A percentile compares a stretch with the other conserved stretches of the same genome.
phyloP scores from a whole-genome alignment of 2,113 vertebrate species.

The Eubucco bourcierii region DNA sequence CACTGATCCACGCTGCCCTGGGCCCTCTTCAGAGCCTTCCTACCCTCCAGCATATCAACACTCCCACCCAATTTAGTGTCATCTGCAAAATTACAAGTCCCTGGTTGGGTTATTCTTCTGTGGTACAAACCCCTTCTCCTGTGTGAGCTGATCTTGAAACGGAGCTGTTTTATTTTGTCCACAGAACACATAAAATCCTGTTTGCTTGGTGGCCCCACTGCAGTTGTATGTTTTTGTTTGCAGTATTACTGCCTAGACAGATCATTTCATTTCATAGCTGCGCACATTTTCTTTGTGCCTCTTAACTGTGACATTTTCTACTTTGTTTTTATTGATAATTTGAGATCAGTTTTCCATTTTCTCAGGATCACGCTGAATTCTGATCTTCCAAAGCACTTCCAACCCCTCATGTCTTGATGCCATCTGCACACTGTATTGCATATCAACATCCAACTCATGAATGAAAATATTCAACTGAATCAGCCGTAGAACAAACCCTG shows the following conservation, averaged over 20 bases:
- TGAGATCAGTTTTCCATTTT: constrained; percentile 1
- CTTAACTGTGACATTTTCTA: not conserved
- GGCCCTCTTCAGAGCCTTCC: no score
- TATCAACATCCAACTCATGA: not conserved
- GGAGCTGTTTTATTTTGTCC: not conserved
- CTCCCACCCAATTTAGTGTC: no score
- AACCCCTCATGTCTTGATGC: not conserved
- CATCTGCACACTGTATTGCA: not conserved
- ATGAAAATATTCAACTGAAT: not conserved
- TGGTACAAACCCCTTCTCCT: not conserved
- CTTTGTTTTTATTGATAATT: not conserved
- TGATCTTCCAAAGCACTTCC: not conserved
- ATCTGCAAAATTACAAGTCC: no score
- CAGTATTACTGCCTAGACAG: not conserved
- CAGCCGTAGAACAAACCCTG: not conserved
- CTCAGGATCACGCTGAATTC: not conserved
- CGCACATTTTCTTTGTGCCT: not conserved
- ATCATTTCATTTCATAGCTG: not conserved
- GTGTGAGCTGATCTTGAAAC: not conserved
- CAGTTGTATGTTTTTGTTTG: not conserved
- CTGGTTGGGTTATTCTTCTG: not conserved
- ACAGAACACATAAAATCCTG: not conserved
- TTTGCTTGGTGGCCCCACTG: not conserved
- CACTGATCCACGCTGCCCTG: no score
- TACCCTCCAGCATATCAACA: no score